Evolutionary conservation across 2,888 invertebrate genomes (phyloP).

Genomic region (Pinctada fucata): DNA sequence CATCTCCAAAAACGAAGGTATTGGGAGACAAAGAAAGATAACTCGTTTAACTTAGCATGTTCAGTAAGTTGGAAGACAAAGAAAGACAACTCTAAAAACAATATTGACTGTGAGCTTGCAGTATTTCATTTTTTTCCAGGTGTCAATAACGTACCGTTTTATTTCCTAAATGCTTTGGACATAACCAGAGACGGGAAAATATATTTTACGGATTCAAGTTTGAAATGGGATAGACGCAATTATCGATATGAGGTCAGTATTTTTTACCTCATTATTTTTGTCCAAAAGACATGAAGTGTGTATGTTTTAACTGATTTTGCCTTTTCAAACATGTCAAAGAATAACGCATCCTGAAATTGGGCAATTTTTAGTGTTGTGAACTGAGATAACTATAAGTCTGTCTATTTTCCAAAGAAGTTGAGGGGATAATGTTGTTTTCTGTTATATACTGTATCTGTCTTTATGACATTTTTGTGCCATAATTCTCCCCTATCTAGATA

Average conservation of each 20-base stretch:
- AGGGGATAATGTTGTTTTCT: no score
- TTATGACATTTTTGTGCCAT: no score
- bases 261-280: no score
- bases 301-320: no score
- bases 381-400: no score
- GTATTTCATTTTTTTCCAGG: slow-evolving; percentile 42
- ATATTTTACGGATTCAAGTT: slow-evolving; percentile 63
- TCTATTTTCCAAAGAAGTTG: no score
- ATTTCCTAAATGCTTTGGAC: slow-evolving; percentile 62
- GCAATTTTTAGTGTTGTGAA: no score
- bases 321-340: neutral
- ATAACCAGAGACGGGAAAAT: slow-evolving; percentile 54
- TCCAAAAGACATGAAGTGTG: no score
- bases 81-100: neutral
- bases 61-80: neutral
- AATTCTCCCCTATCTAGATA: no score
- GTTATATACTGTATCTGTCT: no score
- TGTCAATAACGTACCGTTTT: slow-evolving; percentile 50
- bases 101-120: neutral
- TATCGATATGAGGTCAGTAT: slow-evolving; percentile 60
- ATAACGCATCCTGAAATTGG: no score
- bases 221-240: slow-evolving; percentile 62
- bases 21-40: no score
- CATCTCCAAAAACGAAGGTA: slow-evolving; percentile 35
- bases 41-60: neutral